These are phyloP conservation scores for Drosophila funebris DNA, from an alignment of 1,140 invertebrate species.

Conservation along the genomic window DNA sequence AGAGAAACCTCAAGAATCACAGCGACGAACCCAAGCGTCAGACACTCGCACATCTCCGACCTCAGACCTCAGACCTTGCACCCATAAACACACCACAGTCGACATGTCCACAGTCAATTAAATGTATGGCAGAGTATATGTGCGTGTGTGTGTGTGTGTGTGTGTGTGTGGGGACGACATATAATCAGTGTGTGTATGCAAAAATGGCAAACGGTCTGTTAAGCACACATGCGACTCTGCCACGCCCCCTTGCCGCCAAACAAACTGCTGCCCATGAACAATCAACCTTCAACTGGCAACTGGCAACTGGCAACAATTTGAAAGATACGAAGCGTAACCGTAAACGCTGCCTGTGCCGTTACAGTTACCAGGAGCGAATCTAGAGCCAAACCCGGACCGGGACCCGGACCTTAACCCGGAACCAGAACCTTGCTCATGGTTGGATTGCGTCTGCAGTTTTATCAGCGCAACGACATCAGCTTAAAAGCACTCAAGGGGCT, in stretches of 20 bases:
- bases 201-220: constrained; percentile 81
- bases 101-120: constrained; percentile 79
- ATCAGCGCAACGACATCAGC: constrained; percentile 79
- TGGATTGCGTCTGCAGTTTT: constrained; percentile 79
- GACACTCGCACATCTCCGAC: background rate
- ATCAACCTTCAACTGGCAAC: constrained; percentile 62
- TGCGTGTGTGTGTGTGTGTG: constrained; percentile 27
- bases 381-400: constrained; percentile 26
- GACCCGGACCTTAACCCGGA: constrained; percentile 32
- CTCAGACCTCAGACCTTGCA: background rate
- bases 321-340: constrained; percentile 78
- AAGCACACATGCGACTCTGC: constrained; percentile 72
- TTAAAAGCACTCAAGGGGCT: constrained; percentile 79
- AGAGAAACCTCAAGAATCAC: constrained; percentile 78
- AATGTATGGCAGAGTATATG: constrained; percentile 47
- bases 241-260: constrained; percentile 41
- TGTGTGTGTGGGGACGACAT: constrained; percentile 55
- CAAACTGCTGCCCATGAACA: constrained; percentile 55
- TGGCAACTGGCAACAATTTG: constrained; percentile 74
- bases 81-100: constrained; percentile 43
- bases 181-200: constrained; percentile 73
- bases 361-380: constrained; percentile 25
- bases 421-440: constrained; percentile 45
- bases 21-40: constrained; percentile 25
- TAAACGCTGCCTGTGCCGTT: constrained; percentile 31